Conservation (phyloP, 2,113 vertebrate genomes). For the Dendrocopos noguchii region DNA sequence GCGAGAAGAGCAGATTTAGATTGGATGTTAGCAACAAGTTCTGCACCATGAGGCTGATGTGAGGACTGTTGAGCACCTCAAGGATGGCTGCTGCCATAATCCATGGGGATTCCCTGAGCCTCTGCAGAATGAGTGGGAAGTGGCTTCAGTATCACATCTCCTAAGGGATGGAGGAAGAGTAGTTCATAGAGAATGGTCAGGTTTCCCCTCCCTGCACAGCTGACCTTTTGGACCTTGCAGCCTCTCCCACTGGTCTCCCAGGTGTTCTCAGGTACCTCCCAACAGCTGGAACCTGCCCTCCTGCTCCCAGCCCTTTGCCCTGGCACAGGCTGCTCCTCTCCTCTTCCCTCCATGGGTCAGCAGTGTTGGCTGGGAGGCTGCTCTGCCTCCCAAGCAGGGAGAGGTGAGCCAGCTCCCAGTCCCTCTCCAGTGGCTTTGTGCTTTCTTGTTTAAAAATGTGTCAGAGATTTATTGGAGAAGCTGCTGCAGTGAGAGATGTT, state of each 20-base stretch:
- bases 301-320: neutral
- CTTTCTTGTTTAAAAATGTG: rapidly evolving
- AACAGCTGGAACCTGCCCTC: neutral
- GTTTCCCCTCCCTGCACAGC: neutral
- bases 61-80: rapidly evolving
- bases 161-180: neutral
- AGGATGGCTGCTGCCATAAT: rapidly evolving
- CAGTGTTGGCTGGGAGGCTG: rapidly evolving
- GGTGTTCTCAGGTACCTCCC: neutral
- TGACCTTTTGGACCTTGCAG: rapidly evolving
- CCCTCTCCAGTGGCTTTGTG: neutral
- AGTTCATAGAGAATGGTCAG: rapidly evolving
- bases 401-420: neutral
- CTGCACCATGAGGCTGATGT: neutral
- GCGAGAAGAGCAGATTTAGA: no score
- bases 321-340: neutral
- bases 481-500: neutral
- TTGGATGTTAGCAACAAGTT: no score
- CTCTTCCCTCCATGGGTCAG: rapidly evolving
- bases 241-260: neutral
- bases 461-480: rapidly evolving
- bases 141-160: rapidly evolving
- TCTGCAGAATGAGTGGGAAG: neutral
- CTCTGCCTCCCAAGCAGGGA: rapidly evolving
- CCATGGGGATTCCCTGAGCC: rapidly evolving